phyloP scores from a whole-genome alignment of 2,888 invertebrate genomes.

The Sphaerophoria rueppellii region DNA sequence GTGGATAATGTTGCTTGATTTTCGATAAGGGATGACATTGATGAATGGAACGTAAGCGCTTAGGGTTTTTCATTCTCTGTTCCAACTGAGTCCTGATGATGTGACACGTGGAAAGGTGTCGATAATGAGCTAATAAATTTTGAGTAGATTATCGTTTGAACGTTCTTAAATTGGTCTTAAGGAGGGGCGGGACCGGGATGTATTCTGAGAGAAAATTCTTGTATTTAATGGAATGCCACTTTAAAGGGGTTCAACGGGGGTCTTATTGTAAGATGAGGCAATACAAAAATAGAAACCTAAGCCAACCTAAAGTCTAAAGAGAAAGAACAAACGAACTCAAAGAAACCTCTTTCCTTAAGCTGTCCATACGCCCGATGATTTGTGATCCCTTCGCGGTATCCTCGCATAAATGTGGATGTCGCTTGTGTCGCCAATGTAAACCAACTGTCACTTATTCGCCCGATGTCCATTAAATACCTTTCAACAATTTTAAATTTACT shows the following conservation, averaged over 20 bases:
- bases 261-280: too few species aligned
- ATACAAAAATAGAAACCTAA: not conserved
- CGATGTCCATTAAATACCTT: conserved; percentile 73
- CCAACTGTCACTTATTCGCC: conserved; percentile 71
- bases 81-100: not conserved
- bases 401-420: conserved; percentile 57
- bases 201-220: too few species aligned
- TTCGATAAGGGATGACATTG: conserved; percentile 61
- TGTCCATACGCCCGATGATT: conserved; percentile 61
- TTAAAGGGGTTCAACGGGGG: too few species aligned
- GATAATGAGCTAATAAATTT: conserved; percentile 62
- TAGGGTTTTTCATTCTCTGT: conserved; percentile 32
- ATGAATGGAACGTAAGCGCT: conserved; percentile 55
- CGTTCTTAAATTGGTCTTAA: not conserved
- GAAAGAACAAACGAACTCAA: not conserved
- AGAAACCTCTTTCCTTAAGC: conserved; percentile 2
- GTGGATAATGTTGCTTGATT: conserved; percentile 47
- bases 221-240: too few species aligned
- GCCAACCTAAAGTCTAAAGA: not conserved
- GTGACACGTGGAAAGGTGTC: conserved; percentile 65
- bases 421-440: conserved; percentile 69
- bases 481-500: conserved; percentile 72
- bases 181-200: not conserved
- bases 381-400: conserved; percentile 67
- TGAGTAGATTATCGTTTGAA: conserved; percentile 24